phyloP scores from a whole-genome alignment of 2,888 invertebrate species.

The Ophioninae sp. region DNA sequence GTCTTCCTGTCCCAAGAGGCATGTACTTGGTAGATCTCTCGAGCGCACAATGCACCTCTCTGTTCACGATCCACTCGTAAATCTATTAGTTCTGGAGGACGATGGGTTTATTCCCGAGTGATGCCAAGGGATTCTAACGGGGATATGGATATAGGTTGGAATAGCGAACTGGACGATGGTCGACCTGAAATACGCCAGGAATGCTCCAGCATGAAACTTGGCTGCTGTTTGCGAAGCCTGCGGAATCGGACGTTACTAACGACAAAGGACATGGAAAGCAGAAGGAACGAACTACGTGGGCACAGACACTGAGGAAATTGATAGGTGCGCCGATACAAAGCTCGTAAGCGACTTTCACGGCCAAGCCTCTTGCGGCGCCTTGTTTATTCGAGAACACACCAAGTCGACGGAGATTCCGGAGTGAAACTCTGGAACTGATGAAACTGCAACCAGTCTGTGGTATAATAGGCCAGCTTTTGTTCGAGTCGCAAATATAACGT shows the following conservation, averaged over 20 bases:
- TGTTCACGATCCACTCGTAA: constrained; percentile 68
- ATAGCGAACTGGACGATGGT: constrained; percentile 30
- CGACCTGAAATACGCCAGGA: constrained; percentile 26
- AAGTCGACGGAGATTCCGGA: constrained; percentile 45
- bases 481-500: constrained; percentile 35
- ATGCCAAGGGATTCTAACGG: constrained; percentile 29
- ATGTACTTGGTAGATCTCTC: constrained; percentile 50
- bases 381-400: constrained; percentile 55
- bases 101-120: constrained; percentile 67
- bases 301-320: constrained; percentile 50
- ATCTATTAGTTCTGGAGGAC: constrained; percentile 73
- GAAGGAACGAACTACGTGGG: constrained; percentile 39
- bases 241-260: constrained; percentile 25
- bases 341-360: constrained; percentile 29
- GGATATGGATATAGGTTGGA: constrained; percentile 19
- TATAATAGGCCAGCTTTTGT: constrained; percentile 37
- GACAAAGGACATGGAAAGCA: constrained; percentile 33
- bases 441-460: constrained; percentile 25
- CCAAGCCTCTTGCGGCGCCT: constrained; percentile 43
- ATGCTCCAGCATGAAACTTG: constrained; percentile 24
- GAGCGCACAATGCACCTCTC: constrained; percentile 63
- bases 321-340: constrained; percentile 47
- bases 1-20: constrained; percentile 54
- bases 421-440: constrained; percentile 43
- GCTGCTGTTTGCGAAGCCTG: constrained; percentile 1